Conservation (phyloP, 2,888 invertebrate genomes). For the Sericinus montela region DNA sequence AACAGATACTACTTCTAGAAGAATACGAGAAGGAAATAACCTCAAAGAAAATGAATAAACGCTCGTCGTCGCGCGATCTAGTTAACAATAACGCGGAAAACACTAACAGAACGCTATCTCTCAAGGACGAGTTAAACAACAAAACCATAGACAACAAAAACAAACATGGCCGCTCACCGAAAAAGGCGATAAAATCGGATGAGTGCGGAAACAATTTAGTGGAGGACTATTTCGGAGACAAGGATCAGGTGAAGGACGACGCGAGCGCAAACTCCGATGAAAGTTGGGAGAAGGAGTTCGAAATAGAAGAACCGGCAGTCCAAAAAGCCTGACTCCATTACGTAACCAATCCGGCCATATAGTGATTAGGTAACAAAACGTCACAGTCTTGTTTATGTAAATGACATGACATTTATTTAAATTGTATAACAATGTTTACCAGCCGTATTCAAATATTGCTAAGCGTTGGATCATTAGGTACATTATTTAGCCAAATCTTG, state of each 20-base stretch:
- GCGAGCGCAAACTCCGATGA: constrained; percentile 76
- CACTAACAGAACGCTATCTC: constrained; percentile 36
- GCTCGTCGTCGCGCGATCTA: constrained; percentile 44
- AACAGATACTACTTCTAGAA: constrained; percentile 82
- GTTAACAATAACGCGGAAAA: constrained; percentile 53
- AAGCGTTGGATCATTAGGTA: too few relatives aligned
- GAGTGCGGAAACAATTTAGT: constrained; percentile 71
- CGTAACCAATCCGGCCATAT: constrained; percentile 10
- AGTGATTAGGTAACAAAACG: not conserved
- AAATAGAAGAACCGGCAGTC: constrained; percentile 60
- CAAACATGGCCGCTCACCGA: constrained; percentile 50
- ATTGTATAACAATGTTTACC: too few relatives aligned
- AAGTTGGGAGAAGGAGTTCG: constrained; percentile 82
- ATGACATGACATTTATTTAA: not conserved
- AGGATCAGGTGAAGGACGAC: constrained; percentile 59
- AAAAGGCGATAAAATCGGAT: constrained; percentile 54
- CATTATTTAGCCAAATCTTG: too few relatives aligned
- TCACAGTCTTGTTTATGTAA: not conserved
- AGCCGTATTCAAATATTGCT: too few relatives aligned
- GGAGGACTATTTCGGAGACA: constrained; percentile 76
- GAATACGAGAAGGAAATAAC: constrained; percentile 84
- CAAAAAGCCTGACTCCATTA: constrained; percentile 9
- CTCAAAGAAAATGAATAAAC: constrained; percentile 56
- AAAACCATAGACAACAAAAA: constrained; percentile 33
- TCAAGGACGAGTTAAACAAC: constrained; percentile 48